Base-by-base conservation (phyloP, 2,797 vertebrate genomes). In the Pelobates cultripes region DNA sequence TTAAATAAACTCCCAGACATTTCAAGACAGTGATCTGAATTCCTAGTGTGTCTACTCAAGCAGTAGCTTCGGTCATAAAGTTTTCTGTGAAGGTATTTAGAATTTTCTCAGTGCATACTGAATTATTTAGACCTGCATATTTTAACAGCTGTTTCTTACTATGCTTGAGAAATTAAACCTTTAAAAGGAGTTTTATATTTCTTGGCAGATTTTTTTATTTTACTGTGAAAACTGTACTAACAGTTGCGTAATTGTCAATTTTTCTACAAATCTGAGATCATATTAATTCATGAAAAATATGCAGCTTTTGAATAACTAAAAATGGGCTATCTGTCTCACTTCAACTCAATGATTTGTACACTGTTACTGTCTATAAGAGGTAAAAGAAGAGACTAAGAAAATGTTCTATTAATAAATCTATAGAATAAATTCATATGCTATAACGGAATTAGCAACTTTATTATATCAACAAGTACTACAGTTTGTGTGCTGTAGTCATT, bases 111-210 rank as follows among this genome's bases (percentile, higher is more conserved):
- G 64, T 40, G 70, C 66, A 28, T 78, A 44, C 70, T 83, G 71
- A 83, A 83, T 83, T 78, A 79, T 83, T 78, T 83, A 74, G 53
- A 75, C 7, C 76, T 83, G 66, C 64, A 83, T 83, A 83, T 83
- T 73, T 78, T 83, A 83, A 73, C 81, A 73, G 69, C 13, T 76
- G 73, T 66, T 66, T 82, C 57, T 82, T 78, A 57, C 53, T 53
- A 71, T 63, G 61, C 70, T 68, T 47, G 60, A 72, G 61, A 82
- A 82, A 77, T 55, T 73, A 75, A 81, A 75, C 60, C 66, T 70
- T 75, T 57, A 66, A 79, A 53, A 67, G 40, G 28, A 73, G 70
- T 73, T 79, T 79, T 73, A 73, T 73, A 43, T 79, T 55, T 66
- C 17, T 72, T 72, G n/a, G 14, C 61, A 67, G 45, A 43, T 14